These are phyloP conservation scores for Ancistrus triradiatus DNA, from an alignment of 2,113 vertebrate genomes.

Conservation along the genomic window DNA sequence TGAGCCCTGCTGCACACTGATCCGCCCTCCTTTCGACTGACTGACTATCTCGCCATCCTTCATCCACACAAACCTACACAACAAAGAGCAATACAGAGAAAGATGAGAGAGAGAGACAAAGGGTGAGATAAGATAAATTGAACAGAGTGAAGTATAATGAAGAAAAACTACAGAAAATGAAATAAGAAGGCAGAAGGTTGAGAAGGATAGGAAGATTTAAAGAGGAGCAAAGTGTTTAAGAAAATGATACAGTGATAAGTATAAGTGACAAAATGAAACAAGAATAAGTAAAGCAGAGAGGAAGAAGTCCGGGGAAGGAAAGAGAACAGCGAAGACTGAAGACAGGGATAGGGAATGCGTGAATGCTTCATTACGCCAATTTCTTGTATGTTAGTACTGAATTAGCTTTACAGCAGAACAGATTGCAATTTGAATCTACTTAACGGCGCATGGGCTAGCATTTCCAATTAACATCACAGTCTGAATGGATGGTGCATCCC, in stretches of 20 bases:
- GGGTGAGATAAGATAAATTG: constrained; percentile 2
- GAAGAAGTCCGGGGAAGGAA: neutral
- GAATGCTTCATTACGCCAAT: constrained; percentile 41
- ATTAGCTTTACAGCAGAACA: constrained; percentile 44
- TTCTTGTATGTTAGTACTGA: constrained; percentile 44
- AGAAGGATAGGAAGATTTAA: too few species aligned
- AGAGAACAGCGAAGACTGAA: constrained; percentile 32
- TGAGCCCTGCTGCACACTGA: constrained; percentile 77
- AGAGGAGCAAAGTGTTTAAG: too few species aligned
- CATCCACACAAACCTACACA: constrained; percentile 83
- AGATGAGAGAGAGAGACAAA: neutral
- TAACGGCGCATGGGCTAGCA: constrained; percentile 35
- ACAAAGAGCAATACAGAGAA: neutral
- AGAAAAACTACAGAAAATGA: too few species aligned
- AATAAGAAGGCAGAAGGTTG: too few species aligned
- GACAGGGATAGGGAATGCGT: constrained; percentile 21
- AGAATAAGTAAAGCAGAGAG: neutral
- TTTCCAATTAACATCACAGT: constrained; percentile 40
- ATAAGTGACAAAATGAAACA: too few species aligned
- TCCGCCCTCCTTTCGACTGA: constrained; percentile 74
- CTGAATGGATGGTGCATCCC: constrained; percentile 8
- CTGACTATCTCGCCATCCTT: constrained; percentile 72
- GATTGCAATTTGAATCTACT: constrained; percentile 45
- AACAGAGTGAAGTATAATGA: neutral
- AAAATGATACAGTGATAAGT: too few species aligned